Conservation (phyloP, 2,113 vertebrate genomes). For the Corythornis cristatus region DNA sequence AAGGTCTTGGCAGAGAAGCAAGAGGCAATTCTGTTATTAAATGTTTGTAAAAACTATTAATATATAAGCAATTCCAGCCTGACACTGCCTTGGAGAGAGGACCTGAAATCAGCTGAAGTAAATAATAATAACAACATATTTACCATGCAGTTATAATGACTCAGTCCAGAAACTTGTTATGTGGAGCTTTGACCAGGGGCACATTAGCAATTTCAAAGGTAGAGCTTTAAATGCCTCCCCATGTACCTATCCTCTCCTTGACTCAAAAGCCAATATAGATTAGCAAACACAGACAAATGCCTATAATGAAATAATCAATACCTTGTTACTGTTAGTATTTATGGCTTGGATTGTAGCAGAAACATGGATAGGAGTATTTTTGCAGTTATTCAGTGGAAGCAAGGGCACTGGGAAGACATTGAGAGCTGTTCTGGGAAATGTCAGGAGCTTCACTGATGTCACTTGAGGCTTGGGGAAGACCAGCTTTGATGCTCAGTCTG, state of each 20-base stretch:
- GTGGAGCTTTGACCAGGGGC: slow-evolving; percentile 2
- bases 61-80: background rate
- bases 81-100: background rate
- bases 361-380: background rate
- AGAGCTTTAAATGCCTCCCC: slow-evolving; percentile 1
- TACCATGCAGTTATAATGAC: background rate
- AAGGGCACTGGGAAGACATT: background rate
- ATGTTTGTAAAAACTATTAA: slow-evolving; percentile 28
- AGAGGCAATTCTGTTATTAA: slow-evolving; percentile 17
- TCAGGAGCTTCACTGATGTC: background rate
- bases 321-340: slow-evolving; percentile 40
- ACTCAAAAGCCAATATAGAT: background rate
- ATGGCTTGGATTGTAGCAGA: background rate
- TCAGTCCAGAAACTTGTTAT: slow-evolving; percentile 1
- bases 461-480: background rate
- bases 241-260: background rate
- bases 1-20: background rate
- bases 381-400: background rate
- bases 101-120: slow-evolving; percentile 2
- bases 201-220: slow-evolving; percentile 2
- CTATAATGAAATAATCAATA: slow-evolving; percentile 32
- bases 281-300: slow-evolving; percentile 32
- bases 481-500: background rate
- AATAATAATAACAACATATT: slow-evolving; percentile 35
- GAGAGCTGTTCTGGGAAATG: background rate